A percentile compares a stretch with the other conserved stretches of the same genome.
These are phyloP conservation scores for Pachymerium ferrugineum DNA, from an alignment of 2,888 invertebrate genomes.

Conservation along the genomic window DNA sequence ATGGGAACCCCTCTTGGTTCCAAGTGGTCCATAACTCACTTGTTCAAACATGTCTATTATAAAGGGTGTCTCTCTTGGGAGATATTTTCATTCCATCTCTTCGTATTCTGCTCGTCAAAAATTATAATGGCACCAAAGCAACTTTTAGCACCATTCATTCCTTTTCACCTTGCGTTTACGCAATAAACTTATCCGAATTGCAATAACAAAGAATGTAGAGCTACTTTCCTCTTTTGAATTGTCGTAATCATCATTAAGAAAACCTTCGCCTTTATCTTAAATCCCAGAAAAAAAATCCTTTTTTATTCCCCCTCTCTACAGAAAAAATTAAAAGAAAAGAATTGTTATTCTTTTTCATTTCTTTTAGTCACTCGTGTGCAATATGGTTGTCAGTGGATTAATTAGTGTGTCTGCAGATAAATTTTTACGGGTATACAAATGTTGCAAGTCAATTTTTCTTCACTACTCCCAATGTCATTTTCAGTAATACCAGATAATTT, in stretches of 20 bases:
- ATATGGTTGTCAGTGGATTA: not conserved
- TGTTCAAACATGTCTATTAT: conserved; percentile 1
- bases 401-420: not conserved
- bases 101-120: not conserved
- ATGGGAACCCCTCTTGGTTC: not conserved
- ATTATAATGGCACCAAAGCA: not conserved
- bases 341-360: not conserved
- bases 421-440: no score
- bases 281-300: not conserved
- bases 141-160: not conserved
- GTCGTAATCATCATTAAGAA: conserved; percentile 20
- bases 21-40: conserved; percentile 16
- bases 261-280: not conserved
- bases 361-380: no score
- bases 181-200: not conserved
- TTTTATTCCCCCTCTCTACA: not conserved
- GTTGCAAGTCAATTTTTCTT: no score
- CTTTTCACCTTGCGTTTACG: not conserved
- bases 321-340: not conserved
- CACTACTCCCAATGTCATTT: not conserved
- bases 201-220: not conserved
- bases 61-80: not conserved
- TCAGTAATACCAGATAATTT: not conserved
- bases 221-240: conserved; percentile 12
- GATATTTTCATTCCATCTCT: not conserved